Conservation (phyloP, 2,888 invertebrate species). For the Orthosia incerta region DNA sequence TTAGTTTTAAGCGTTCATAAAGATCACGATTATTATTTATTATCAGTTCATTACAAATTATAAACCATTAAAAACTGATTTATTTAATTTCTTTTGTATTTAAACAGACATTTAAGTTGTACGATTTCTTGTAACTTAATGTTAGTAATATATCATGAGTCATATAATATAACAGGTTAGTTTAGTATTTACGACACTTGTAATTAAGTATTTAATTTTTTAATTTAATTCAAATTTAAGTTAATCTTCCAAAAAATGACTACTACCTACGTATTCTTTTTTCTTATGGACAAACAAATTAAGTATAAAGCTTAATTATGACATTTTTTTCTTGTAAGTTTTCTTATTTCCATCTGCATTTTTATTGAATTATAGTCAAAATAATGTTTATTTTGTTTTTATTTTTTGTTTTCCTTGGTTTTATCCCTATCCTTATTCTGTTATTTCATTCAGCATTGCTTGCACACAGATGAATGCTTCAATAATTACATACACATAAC, state of each 20-base stretch:
- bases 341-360: slow-evolving; percentile 91
- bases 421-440: neutral
- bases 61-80: slow-evolving; percentile 89
- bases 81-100: slow-evolving; percentile 91
- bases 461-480: neutral
- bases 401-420: slow-evolving; percentile 73
- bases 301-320: slow-evolving; percentile 89
- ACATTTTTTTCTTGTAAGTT: slow-evolving; percentile 90
- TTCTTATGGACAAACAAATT: slow-evolving; percentile 87
- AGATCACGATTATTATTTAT: slow-evolving; percentile 90
- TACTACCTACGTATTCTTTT: slow-evolving; percentile 85
- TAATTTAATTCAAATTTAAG: slow-evolving; percentile 89
- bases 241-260: slow-evolving; percentile 88
- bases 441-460: neutral
- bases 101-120: slow-evolving; percentile 88
- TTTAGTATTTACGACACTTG: slow-evolving; percentile 89
- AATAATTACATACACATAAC: neutral
- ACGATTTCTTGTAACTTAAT: slow-evolving; percentile 87
- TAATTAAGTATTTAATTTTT: slow-evolving; percentile 91
- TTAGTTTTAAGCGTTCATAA: slow-evolving; percentile 89
- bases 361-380: slow-evolving; percentile 91
- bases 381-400: slow-evolving; percentile 87
- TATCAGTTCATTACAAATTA: slow-evolving; percentile 90
- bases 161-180: slow-evolving; percentile 90
- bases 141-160: slow-evolving; percentile 89